A percentile compares a stretch with the other conserved stretches of the same genome.
Conservation (phyloP, 2,113 vertebrate genomes). For the Cochlearius cochlearius region DNA sequence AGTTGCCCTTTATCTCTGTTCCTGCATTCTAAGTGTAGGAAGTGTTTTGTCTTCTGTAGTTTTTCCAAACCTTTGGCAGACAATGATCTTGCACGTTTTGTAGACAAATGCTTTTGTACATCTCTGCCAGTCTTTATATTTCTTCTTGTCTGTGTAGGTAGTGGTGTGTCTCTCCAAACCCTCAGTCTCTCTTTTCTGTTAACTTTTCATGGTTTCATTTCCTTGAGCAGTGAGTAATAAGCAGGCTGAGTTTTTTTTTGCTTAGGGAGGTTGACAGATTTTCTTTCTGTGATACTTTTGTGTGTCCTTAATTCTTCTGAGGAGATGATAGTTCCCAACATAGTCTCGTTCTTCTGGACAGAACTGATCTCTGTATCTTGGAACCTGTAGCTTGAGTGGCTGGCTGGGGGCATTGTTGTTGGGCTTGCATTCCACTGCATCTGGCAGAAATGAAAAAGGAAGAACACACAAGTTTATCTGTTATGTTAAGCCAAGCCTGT, state of each 20-base stretch:
- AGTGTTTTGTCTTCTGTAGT: not conserved
- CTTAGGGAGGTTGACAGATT: not conserved
- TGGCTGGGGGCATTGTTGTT: fast-evolving
- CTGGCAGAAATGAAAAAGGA: not conserved
- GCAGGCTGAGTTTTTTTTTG: not conserved
- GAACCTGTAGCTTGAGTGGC: not conserved
- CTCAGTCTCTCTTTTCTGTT: not conserved
- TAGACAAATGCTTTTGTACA: not conserved
- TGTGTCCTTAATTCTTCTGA: not conserved
- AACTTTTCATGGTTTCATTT: not conserved
- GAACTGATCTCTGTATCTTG: not conserved
- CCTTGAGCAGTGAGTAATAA: not conserved
- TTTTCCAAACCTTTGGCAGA: not conserved
- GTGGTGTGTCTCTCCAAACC: not conserved
- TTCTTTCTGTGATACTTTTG: not conserved
- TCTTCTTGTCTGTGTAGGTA: not conserved
- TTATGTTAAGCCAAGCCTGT: not conserved
- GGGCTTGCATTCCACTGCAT: not conserved
- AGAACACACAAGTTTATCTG: not conserved
- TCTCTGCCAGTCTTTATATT: not conserved
- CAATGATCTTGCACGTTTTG: not conserved
- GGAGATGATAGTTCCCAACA: not conserved
- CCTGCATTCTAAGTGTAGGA: not conserved
- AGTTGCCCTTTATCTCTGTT: not conserved
- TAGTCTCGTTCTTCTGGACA: not conserved